Evolutionary conservation across 2,888 invertebrate species (phyloP), one percentile per base, ranked within the genome.

Genomic region (Ligdia adustata): DNA sequence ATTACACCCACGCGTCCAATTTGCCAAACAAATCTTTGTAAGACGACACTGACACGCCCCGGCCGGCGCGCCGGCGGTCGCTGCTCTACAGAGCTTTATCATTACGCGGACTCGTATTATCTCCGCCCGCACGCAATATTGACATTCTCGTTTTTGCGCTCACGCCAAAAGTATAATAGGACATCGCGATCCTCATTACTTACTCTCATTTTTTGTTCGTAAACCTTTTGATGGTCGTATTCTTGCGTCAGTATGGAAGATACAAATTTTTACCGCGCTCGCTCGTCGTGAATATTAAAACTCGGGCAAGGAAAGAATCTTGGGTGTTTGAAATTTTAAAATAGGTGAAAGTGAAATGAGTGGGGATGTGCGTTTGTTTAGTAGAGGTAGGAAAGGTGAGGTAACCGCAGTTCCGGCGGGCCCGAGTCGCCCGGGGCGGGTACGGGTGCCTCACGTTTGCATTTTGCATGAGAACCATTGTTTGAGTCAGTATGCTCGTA

Each of bases 381-480:
- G 69, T 69, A 57, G 57, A 60, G 60, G 40, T 18, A 37, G 60
- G 62, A 66, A 57, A 12, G 37, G 46, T 22, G 15, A 64, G 66
- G 67, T 65, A 68, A 66, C 71, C 69, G 52, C 64, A 69, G 70
- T 67, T 68, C 67, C 63, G 69, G 60, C 27, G 27, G 27, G 56
- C 64, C 57, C 57, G 55, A 57, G 69, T 69, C 62, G 65, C 64
- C 65, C 62, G 66, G 56, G 60, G 54, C 57, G 62, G 58, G 62
- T 55, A 60, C 56, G 60, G 48, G 44, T 64, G 60, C 68, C 70
- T 69, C 52, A 54, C 65, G 71, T 70, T 70, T 82, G 79, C 79
- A 81, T 82, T 77, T 82, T 82, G 72, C 72, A 82, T 81, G 81
- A 79, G 76, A 57, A 62, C 76, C 72, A 77, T 79, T 81, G 80